Base-by-base conservation (phyloP, 2,797 vertebrate species). In the Pempheris klunzingeri region DNA sequence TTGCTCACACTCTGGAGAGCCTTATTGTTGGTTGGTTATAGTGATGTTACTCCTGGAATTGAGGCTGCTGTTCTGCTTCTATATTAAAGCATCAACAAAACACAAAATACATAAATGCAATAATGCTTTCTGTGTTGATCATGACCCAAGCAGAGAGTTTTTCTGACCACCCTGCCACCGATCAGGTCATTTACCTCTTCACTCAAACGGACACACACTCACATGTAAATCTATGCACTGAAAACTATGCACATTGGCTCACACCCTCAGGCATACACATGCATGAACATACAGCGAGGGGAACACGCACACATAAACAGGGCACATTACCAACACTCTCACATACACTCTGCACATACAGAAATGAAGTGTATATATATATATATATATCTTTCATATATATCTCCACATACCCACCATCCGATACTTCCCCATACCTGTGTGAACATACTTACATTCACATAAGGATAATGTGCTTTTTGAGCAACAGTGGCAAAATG, bases 91-190 rank as follows among this genome's bases (percentile, higher is more conserved):
- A 41, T 59, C 53, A 53, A 36, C 30, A 69, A 47, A 60, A 66
- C 32, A 30, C 17, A 43, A 47, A 60, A 66, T 38, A 30, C 17
- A 43, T 62, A 39, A 68, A 20, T 7, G 59, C 22, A 17, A 24
- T 5, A n/a, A n/a, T n/a, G n/a, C n/a, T n/a, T n/a, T n/a, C n/a
- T n/a, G n/a, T n/a, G n/a, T n/a, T n/a, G 68, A 77, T 86, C 88
- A 88, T 85, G 86, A 91, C 90, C 83, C 83, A 89, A 90, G 84
- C 78, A 76, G 73, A 84, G 71, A 39, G 54, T 73, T 79, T 81
- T 90, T 82, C 83, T 83, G 84, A 88, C 94, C 88, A 75, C 59
- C 69, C 90, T 83, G 78, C 83, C 82, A 90, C 92, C 93, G 91
- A 80, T 83, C 87, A 81, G 85, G 87, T 90, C 87, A 91, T 92